Percentiles rank a stretch among this genome's conserved stretches.
phyloP scores from a whole-genome alignment of 2,113 vertebrate genomes.

The Lathamus discolor region DNA sequence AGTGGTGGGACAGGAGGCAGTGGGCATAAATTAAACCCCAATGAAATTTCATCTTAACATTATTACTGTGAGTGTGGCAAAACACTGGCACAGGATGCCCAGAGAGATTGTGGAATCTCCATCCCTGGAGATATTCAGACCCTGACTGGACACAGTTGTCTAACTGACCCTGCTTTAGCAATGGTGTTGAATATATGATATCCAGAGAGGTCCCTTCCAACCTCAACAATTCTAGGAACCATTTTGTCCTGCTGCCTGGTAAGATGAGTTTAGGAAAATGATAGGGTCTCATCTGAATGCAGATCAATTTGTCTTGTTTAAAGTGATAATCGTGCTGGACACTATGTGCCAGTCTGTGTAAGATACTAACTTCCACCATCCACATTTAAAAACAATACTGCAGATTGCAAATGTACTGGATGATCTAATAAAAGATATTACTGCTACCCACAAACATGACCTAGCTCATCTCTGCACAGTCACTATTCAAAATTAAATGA shows the following conservation, averaged over 20 bases:
- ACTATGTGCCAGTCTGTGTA: background rate
- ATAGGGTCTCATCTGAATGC: background rate
- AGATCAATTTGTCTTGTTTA: background rate
- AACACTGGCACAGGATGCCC: background rate
- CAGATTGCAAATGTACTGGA: background rate
- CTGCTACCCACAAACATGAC: background rate
- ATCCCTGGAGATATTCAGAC: background rate
- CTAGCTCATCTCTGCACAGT: background rate
- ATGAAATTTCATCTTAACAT: background rate
- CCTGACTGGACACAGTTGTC: background rate
- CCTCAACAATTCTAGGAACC: background rate
- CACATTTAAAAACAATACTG: slow-evolving; percentile 9
- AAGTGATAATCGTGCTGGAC: background rate
- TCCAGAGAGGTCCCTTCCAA: background rate
- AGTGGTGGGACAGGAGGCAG: background rate
- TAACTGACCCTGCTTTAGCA: background rate
- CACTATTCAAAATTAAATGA: slow-evolving; percentile 19
- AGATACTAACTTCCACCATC: background rate
- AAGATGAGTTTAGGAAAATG: background rate
- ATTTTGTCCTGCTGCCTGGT: background rate
- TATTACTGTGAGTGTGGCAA: background rate
- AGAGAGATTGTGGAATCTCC: background rate
- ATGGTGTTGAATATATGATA: background rate
- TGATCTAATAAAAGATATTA: slow-evolving; percentile 55
- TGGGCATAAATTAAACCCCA: background rate